Percentiles rank a stretch among this genome's conserved stretches.
phyloP scores from a whole-genome alignment of 2,797 vertebrate genomes.

The Platyrinchus mystaceus region DNA sequence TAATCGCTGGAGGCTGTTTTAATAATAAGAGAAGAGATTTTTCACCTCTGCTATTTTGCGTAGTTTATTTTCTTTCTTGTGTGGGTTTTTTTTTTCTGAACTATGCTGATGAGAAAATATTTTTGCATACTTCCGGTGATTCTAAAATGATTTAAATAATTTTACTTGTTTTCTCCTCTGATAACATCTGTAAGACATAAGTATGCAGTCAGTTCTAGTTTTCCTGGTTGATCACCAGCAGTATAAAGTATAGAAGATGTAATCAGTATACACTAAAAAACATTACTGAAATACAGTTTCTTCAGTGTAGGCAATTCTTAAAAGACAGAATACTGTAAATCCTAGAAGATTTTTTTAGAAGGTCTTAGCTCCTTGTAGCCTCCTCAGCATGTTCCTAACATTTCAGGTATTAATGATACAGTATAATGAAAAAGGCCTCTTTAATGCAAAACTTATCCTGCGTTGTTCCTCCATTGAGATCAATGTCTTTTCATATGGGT shows the following conservation, averaged over 20 bases:
- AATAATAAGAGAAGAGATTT: background rate
- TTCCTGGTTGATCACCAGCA: background rate
- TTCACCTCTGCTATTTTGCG: background rate
- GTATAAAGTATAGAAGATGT: background rate
- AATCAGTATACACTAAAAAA: background rate
- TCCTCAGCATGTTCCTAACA: background rate
- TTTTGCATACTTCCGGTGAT: background rate
- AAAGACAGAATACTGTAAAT: background rate
- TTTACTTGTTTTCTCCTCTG: background rate
- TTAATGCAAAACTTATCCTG: background rate
- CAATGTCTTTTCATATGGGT: background rate
- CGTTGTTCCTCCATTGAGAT: background rate
- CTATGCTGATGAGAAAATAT: background rate
- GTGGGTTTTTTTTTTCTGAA: background rate
- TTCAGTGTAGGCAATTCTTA: background rate
- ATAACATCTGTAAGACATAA: background rate
- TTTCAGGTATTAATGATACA: background rate
- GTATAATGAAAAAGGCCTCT: background rate
- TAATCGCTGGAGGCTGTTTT: background rate
- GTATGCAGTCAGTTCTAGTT: background rate
- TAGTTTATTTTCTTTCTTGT: background rate
- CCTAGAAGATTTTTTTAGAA: background rate
- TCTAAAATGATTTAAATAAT: background rate
- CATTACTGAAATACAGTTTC: background rate
- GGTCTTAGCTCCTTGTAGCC: background rate